These are phyloP conservation scores for Mareca penelope DNA, from an alignment of 2,797 vertebrate genomes.

Conservation along the genomic window DNA sequence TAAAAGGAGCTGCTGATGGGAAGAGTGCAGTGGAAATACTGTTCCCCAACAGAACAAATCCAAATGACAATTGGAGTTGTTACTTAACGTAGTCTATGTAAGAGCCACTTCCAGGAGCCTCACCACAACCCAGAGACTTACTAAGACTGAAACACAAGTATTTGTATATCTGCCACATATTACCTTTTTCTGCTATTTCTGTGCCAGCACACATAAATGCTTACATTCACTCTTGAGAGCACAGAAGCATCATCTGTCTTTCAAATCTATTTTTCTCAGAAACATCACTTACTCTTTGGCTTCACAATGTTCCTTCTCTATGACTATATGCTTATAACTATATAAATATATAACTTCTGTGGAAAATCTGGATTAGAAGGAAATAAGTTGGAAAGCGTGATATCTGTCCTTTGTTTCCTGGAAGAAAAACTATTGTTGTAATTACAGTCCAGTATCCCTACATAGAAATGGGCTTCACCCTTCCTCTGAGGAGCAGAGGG, in stretches of 20 bases:
- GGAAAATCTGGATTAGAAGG: background rate
- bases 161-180: background rate
- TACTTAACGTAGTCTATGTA: background rate
- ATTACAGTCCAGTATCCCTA: background rate
- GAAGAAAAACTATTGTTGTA: background rate
- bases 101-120: background rate
- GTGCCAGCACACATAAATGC: background rate
- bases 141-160: background rate
- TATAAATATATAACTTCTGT: background rate
- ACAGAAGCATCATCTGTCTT: background rate
- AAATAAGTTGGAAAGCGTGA: background rate
- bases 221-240: background rate
- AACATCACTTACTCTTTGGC: background rate
- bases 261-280: background rate
- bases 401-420: background rate
- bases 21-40: slow-evolving; percentile 8
- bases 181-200: background rate
- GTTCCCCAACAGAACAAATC: background rate
- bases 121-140: background rate
- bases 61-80: background rate
- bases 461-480: background rate
- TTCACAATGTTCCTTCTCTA: background rate
- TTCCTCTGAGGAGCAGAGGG: background rate
- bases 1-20: background rate
- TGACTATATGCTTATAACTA: background rate